phyloP scores from a whole-genome alignment of 2,888 invertebrate genomes.

The Mythimna lalbum region DNA sequence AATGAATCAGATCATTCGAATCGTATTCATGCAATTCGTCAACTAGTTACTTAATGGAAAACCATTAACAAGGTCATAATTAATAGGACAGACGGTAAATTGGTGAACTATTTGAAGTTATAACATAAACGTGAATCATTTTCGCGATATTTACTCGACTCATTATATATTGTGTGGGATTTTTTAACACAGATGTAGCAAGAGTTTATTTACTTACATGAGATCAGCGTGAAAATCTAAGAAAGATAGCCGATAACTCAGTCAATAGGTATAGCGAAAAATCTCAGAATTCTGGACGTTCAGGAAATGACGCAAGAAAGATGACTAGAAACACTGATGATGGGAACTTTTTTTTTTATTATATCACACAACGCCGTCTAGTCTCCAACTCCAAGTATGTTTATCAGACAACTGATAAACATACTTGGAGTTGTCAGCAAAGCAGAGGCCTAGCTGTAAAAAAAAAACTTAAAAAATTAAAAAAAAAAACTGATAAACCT shows the following conservation, averaged over 20 bases:
- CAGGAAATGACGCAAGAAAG: slow-evolving; percentile 6
- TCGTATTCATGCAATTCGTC: not conserved
- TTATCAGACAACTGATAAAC: too few species aligned
- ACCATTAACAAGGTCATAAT: slow-evolving; percentile 19
- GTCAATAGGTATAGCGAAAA: slow-evolving; percentile 14
- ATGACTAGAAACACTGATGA: not conserved
- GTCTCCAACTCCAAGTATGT: too few species aligned
- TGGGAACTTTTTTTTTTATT: too few species aligned
- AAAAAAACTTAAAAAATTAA: too few species aligned
- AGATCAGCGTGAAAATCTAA: slow-evolving; percentile 44
- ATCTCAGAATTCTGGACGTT: not conserved
- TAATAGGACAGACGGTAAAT: slow-evolving; percentile 11
- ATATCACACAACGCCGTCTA: too few species aligned
- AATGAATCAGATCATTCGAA: too few species aligned
- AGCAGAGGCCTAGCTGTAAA: too few species aligned
- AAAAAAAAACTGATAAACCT: too few species aligned
- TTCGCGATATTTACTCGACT: slow-evolving; percentile 10
- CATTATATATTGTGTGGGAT: slow-evolving; percentile 14
- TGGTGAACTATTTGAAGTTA: slow-evolving; percentile 26
- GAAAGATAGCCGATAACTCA: slow-evolving; percentile 4
- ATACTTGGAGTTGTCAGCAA: too few species aligned
- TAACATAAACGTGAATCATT: slow-evolving; percentile 43
- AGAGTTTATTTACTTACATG: slow-evolving; percentile 32
- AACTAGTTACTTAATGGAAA: not conserved
- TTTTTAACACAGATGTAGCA: slow-evolving; percentile 20